phyloP scores from a whole-genome alignment of 2,888 invertebrate genomes.

The Sesamia inferens region DNA sequence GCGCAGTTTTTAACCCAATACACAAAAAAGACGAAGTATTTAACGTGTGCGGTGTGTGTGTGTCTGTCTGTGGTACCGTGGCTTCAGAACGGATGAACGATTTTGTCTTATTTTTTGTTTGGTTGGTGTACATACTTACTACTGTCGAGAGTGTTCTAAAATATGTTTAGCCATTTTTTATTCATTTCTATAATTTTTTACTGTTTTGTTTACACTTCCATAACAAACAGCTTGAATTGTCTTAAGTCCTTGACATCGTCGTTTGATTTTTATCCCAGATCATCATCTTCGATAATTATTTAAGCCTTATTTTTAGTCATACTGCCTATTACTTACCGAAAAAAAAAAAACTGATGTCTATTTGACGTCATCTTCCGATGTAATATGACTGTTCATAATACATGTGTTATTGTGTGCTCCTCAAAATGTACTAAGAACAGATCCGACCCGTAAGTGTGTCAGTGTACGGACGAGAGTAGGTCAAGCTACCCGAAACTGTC shows the following conservation, averaged over 20 bases:
- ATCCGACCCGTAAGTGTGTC: constrained; percentile 7
- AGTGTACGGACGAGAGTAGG: background rate
- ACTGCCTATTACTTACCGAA: background rate
- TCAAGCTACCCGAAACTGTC: too few relatives aligned
- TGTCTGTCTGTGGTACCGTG: too few relatives aligned
- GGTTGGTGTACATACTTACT: too few relatives aligned
- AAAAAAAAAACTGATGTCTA: constrained; percentile 1
- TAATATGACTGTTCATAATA: background rate
- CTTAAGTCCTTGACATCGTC: background rate
- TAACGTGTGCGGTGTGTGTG: too few relatives aligned
- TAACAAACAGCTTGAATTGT: background rate
- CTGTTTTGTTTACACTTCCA: too few relatives aligned
- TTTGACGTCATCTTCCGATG: background rate
- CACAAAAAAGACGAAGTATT: too few relatives aligned
- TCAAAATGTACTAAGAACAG: background rate
- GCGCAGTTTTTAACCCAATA: background rate
- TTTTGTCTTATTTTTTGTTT: too few relatives aligned
- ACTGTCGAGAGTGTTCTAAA: too few relatives aligned
- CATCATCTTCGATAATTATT: constrained; percentile 8
- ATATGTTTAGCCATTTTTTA: too few relatives aligned
- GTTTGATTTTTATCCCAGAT: constrained; percentile 2
- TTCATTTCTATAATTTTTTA: too few relatives aligned
- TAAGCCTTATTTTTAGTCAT: constrained; percentile 7
- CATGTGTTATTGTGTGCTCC: background rate
- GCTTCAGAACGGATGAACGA: too few relatives aligned